phyloP scores from a whole-genome alignment of 2,888 invertebrate species.

The Hypercompe scribonia region DNA sequence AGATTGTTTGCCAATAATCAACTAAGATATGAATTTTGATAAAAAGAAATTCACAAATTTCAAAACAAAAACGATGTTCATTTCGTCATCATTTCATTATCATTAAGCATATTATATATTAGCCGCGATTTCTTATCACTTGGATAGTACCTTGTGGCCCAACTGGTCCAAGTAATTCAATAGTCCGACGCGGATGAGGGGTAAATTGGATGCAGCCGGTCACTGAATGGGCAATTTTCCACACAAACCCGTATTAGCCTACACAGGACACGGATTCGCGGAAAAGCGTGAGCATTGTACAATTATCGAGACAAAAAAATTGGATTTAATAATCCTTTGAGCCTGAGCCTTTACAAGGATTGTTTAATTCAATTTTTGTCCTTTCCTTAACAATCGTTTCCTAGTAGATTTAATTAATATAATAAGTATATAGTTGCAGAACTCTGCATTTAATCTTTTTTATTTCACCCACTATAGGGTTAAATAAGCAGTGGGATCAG shows the following conservation, averaged over 20 bases:
- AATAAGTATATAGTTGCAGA: too few species aligned
- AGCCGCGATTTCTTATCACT: constrained; percentile 39
- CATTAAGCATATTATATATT: not conserved
- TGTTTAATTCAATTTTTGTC: too few species aligned
- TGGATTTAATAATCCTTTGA: not conserved
- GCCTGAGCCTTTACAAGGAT: too few species aligned
- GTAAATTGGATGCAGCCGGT: constrained; percentile 83
- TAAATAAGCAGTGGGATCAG: too few species aligned
- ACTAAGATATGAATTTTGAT: not conserved
- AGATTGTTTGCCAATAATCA: not conserved
- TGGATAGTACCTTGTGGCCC: constrained; percentile 48
- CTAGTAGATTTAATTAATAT: too few species aligned
- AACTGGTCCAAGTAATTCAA: constrained; percentile 81
- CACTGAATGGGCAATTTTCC: constrained; percentile 79
- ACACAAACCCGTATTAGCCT: constrained; percentile 66
- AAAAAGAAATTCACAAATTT: not conserved
- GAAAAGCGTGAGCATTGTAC: constrained; percentile 36
- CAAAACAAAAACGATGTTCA: not conserved
- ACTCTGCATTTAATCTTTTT: too few species aligned
- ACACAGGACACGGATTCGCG: constrained; percentile 34
- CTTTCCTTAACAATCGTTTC: too few species aligned
- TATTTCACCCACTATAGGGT: too few species aligned
- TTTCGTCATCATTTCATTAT: not conserved
- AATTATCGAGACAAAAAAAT: constrained; percentile 1
- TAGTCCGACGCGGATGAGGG: constrained; percentile 76